These are phyloP conservation scores for Pseudeuparius sepicola DNA, from an alignment of 2,888 invertebrate genomes.

Conservation along the genomic window DNA sequence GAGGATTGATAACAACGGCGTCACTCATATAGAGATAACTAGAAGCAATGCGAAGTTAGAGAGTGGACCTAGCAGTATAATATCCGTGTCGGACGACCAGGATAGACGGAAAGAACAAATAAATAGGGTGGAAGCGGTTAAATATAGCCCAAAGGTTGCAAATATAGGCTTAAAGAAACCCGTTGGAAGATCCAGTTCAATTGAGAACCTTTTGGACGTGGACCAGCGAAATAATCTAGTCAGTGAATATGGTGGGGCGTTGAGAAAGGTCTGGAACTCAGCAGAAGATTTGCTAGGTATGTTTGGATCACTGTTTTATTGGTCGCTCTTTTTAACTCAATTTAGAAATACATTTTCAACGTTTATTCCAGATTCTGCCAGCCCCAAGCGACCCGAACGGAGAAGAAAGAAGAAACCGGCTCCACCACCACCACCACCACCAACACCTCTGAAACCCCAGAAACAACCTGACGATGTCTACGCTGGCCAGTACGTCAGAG, in stretches of 20 bases:
- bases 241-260: conserved; percentile 21
- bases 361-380: conserved; percentile 17
- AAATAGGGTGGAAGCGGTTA: conserved; percentile 24
- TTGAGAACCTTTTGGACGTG: conserved; percentile 30
- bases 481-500: conserved; percentile 38
- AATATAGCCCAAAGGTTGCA: conserved; percentile 25
- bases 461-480: conserved; percentile 31
- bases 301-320: conserved; percentile 6
- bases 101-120: conserved; percentile 25
- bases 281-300: conserved; percentile 35
- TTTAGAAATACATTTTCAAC: conserved; percentile 6
- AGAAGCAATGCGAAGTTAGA: conserved; percentile 14
- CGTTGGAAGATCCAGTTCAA: conserved; percentile 28
- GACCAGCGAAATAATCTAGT: conserved; percentile 26
- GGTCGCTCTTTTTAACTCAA: conserved; percentile 1
- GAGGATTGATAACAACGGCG: conserved; percentile 41
- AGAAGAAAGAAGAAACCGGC: conserved; percentile 32
- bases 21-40: conserved; percentile 43
- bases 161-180: conserved; percentile 23
- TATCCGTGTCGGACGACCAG: conserved; percentile 29
- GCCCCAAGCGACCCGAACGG: conserved; percentile 30
- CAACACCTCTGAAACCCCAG: conserved; percentile 7
- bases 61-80: conserved; percentile 31
- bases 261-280: conserved; percentile 38
- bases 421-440: conserved; percentile 30